phyloP scores from a whole-genome alignment of 2,113 vertebrate species.

The Clarias gariepinus region DNA sequence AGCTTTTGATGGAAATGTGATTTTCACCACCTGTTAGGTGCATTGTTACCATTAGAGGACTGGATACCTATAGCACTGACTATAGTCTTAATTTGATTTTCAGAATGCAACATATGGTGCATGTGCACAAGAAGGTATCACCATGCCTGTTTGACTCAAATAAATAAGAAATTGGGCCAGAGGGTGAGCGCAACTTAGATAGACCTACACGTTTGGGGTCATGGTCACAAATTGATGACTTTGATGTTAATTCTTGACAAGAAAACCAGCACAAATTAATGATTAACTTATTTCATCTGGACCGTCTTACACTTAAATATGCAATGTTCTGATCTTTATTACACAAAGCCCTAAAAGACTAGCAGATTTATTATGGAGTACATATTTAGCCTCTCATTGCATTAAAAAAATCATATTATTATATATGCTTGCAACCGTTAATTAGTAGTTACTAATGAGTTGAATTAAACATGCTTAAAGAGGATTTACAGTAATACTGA shows the following conservation, averaged over 20 bases:
- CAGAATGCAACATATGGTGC: neutral
- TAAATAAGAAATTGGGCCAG: neutral
- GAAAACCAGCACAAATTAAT: neutral
- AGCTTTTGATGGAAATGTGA: neutral
- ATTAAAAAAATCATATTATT: neutral
- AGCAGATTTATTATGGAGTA: neutral
- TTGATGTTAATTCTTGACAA: neutral
- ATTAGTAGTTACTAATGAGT: neutral
- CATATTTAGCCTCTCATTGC: neutral
- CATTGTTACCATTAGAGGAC: constrained; percentile 1
- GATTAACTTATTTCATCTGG: neutral
- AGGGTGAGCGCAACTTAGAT: neutral
- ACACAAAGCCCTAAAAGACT: neutral
- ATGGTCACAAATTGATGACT: neutral
- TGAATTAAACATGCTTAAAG: neutral
- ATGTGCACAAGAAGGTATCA: neutral
- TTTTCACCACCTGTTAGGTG: neutral
- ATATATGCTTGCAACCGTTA: neutral
- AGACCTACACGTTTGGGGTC: neutral
- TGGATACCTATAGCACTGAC: neutral
- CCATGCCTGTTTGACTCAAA: neutral
- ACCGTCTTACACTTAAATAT: neutral
- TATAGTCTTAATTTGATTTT: neutral
- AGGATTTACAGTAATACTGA: neutral
- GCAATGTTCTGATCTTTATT: neutral